phyloP scores from a whole-genome alignment of 2,113 vertebrate species.

The Carlito syrichta region DNA sequence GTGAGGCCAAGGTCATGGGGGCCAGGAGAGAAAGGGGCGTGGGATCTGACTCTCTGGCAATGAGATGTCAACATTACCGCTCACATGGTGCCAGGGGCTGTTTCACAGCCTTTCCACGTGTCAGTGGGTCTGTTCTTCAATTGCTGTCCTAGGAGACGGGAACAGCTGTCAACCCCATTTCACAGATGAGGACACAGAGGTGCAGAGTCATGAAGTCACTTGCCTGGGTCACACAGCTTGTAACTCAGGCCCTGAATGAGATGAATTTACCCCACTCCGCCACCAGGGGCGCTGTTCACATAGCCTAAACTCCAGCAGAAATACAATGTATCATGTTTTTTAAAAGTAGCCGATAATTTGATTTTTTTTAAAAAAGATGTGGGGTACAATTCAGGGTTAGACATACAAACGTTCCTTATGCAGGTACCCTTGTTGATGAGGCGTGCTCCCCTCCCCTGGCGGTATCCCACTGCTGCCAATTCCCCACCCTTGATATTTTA shows the following conservation, averaged over 20 bases:
- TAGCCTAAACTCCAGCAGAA: not conserved
- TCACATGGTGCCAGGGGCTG: not conserved
- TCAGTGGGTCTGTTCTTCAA: rapidly evolving
- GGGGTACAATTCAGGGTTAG: no score
- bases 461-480: no score
- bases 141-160: not conserved
- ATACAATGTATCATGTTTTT: rapidly evolving
- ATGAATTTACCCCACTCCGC: not conserved
- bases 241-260: no score
- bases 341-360: no score
- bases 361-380: no score
- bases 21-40: not conserved
- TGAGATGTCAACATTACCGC: not conserved
- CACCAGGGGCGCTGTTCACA: conserved; percentile 20
- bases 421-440: no score
- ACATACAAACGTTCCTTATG: no score
- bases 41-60: not conserved
- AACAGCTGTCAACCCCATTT: no score
- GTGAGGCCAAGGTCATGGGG: not conserved
- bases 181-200: not conserved
- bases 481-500: no score
- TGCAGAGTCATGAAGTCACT: rapidly evolving
- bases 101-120: rapidly evolving
- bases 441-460: no score
- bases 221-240: rapidly evolving